Evolutionary conservation across 1,140 invertebrate species (phyloP).

Genomic region (Drosophila jambulina): DNA sequence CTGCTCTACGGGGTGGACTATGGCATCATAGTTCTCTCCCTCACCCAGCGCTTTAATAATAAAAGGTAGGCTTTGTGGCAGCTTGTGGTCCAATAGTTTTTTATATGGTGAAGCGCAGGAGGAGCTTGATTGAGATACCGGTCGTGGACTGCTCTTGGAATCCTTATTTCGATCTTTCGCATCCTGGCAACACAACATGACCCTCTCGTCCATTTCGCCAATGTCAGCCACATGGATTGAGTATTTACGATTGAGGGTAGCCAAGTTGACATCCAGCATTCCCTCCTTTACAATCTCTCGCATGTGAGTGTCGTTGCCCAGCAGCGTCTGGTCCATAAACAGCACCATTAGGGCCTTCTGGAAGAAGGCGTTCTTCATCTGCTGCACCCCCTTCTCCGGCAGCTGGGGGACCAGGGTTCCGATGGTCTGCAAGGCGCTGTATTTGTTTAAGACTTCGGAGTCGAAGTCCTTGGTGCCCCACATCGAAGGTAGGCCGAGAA

Average conservation of each 20-base stretch:
- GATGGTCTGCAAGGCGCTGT: slow-evolving; percentile 93
- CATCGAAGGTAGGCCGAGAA: slow-evolving; percentile 91
- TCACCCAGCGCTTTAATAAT: slow-evolving; percentile 22
- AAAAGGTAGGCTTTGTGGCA: slow-evolving; percentile 34
- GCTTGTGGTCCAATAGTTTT: slow-evolving; percentile 4
- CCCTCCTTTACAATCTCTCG: slow-evolving; percentile 90
- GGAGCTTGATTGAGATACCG: background rate
- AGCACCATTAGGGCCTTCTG: slow-evolving; percentile 90
- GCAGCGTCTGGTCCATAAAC: slow-evolving; percentile 61
- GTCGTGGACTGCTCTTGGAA: background rate
- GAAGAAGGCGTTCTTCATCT: slow-evolving; percentile 95
- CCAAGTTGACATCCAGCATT: slow-evolving; percentile 92
- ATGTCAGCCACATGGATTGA: slow-evolving; percentile 95
- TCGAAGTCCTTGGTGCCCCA: slow-evolving; percentile 89
- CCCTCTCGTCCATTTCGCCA: slow-evolving; percentile 98
- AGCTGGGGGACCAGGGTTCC: slow-evolving; percentile 93
- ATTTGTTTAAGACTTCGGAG: slow-evolving; percentile 87
- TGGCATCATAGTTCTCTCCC: background rate
- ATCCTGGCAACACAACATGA: slow-evolving; percentile 88
- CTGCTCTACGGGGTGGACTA: slow-evolving; percentile 14
- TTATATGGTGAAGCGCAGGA: slow-evolving; percentile 7
- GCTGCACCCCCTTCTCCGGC: slow-evolving; percentile 91
- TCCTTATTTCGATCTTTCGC: background rate
- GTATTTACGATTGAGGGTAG: slow-evolving; percentile 94
- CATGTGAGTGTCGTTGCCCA: slow-evolving; percentile 87